Conservation (phyloP, 2,888 invertebrate genomes). For the Rhamnusium bicolor region DNA sequence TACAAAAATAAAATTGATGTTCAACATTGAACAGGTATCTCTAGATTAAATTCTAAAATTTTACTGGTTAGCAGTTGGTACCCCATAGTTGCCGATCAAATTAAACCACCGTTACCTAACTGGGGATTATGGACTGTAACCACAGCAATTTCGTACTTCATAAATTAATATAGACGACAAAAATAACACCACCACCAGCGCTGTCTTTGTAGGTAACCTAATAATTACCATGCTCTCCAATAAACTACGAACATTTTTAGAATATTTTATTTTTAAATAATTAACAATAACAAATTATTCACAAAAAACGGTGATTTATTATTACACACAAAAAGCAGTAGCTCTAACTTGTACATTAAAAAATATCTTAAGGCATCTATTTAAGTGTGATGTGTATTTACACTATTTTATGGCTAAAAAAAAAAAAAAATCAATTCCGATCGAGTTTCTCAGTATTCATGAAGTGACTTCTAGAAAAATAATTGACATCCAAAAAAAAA, state of each 20-base stretch:
- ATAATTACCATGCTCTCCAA: neutral
- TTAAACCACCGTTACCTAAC: too few species aligned
- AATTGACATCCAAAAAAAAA: neutral
- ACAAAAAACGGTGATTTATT: slow-evolving; percentile 28
- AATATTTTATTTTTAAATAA: slow-evolving; percentile 32
- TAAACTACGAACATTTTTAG: slow-evolving; percentile 11
- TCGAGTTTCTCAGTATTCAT: too few species aligned
- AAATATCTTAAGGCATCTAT: slow-evolving; percentile 4
- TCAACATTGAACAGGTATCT: too few species aligned
- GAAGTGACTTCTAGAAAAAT: slow-evolving; percentile 19
- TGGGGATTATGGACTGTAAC: too few species aligned
- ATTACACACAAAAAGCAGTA: slow-evolving; percentile 28
- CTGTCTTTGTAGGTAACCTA: too few species aligned
- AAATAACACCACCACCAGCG: too few species aligned
- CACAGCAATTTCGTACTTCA: too few species aligned
- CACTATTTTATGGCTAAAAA: slow-evolving; percentile 8
- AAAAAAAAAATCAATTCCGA: neutral
- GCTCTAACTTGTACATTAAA: slow-evolving; percentile 19
- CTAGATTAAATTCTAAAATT: too few species aligned
- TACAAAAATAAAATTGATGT: too few species aligned
- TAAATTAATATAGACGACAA: too few species aligned
- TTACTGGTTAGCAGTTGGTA: too few species aligned
- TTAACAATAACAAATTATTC: slow-evolving; percentile 36
- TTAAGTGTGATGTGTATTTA: slow-evolving; percentile 9
- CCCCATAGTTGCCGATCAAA: too few species aligned